These are phyloP conservation scores for Siderastrea radians DNA, from an alignment of 92 coral and sea anemone genomes.

Conservation along the genomic window DNA sequence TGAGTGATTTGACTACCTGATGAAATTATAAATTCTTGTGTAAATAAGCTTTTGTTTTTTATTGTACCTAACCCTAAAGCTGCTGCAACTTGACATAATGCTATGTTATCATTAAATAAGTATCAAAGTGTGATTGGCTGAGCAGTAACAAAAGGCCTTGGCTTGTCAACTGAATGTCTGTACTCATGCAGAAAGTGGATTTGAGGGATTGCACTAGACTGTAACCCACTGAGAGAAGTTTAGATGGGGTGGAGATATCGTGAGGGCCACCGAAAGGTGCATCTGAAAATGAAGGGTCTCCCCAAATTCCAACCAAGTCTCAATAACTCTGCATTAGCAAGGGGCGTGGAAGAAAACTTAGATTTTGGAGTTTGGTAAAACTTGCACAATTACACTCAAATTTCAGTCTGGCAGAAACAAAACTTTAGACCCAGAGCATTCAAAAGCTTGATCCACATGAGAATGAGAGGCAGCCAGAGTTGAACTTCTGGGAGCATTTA, in stretches of 20 bases:
- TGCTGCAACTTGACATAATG: constrained; percentile 12
- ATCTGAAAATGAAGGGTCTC: neutral
- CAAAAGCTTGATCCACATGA: no score
- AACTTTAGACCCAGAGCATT: no score
- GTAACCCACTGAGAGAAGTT: neutral
- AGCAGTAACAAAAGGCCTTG: no score
- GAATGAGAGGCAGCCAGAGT: no score
- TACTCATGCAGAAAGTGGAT: neutral
- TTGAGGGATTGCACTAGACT: neutral
- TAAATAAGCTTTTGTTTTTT: constrained; percentile 23
- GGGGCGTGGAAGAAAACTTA: no score
- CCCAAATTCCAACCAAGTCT: neutral
- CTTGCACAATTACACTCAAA: no score
- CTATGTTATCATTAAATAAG: constrained; percentile 6
- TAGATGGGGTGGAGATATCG: neutral
- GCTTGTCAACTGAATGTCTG: no score
- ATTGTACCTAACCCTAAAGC: neutral
- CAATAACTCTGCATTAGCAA: no score
- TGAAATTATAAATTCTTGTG: neutral
- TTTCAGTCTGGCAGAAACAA: no score
- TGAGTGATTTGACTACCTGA: neutral
- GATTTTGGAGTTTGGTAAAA: no score
- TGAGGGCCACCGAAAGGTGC: neutral
- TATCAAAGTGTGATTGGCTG: constrained; percentile 29
- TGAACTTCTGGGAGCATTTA: no score